Conservation (phyloP, 2,888 invertebrate genomes). For the Hololepta plana region DNA sequence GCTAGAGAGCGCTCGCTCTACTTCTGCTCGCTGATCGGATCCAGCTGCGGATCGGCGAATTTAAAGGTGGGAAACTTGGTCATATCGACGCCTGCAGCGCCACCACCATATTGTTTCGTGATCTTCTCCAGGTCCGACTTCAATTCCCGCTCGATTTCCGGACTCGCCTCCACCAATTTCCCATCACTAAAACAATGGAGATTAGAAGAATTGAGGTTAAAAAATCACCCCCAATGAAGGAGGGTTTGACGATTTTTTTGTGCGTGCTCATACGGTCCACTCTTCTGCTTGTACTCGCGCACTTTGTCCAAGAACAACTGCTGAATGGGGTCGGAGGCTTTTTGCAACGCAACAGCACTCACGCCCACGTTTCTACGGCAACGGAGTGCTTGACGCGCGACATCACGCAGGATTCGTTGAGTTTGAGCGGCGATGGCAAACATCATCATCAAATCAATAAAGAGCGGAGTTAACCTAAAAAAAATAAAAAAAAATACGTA, state of each 20-base stretch:
- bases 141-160: conserved; percentile 55
- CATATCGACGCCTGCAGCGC: conserved; percentile 60
- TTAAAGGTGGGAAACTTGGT: conserved; percentile 75
- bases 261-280: conserved; percentile 70
- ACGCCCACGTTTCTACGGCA: conserved; percentile 55
- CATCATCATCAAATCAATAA: too few relatives aligned
- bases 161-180: conserved; percentile 65
- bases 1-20: too few relatives aligned
- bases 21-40: too few relatives aligned
- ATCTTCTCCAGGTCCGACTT: conserved; percentile 50
- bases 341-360: conserved; percentile 45
- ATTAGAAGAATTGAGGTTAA: too few relatives aligned
- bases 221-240: too few relatives aligned
- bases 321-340: conserved; percentile 78
- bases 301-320: conserved; percentile 86
- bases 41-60: conserved; percentile 55
- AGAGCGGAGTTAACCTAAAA: too few relatives aligned
- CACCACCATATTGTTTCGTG: conserved; percentile 12
- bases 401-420: too few relatives aligned
- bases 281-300: conserved; percentile 73
- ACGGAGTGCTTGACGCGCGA: too few relatives aligned
- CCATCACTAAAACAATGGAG: conserved; percentile 51
- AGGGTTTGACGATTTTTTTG: too few relatives aligned
- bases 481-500: too few relatives aligned
- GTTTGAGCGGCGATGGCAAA: too few relatives aligned